These are phyloP conservation scores for Esox niger DNA, from an alignment of 2,113 vertebrate genomes.

Conservation along the genomic window DNA sequence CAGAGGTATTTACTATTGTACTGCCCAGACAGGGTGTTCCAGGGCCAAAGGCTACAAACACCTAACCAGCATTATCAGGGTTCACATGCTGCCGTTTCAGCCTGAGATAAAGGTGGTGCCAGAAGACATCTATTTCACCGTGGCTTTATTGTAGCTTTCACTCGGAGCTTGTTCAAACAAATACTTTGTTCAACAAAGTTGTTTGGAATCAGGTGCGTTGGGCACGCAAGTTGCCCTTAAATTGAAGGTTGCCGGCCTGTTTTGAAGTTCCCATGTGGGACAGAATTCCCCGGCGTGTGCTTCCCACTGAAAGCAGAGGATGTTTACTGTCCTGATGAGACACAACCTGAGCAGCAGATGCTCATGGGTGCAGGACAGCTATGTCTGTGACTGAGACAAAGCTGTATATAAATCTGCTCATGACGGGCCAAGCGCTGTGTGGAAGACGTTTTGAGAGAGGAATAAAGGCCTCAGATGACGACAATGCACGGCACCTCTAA, in stretches of 20 bases:
- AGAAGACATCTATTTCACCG: neutral
- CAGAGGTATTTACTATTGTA: no score
- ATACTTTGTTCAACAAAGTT: neutral
- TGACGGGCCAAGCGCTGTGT: slow-evolving; percentile 13
- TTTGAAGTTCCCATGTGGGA: slow-evolving; percentile 32
- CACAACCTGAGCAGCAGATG: neutral
- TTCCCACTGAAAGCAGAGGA: slow-evolving; percentile 15
- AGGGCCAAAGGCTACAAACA: no score
- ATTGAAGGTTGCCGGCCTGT: slow-evolving; percentile 29
- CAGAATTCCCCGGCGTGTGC: slow-evolving; percentile 22
- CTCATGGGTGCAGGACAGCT: neutral
- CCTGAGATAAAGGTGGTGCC: no score
- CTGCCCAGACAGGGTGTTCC: no score
- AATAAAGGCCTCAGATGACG: neutral
- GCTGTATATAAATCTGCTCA: slow-evolving; percentile 7
- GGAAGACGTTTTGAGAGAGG: slow-evolving; percentile 10
- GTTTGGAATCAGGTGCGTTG: slow-evolving; percentile 18
- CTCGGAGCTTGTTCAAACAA: neutral
- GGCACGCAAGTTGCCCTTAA: neutral
- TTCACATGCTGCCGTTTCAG: no score
- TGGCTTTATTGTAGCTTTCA: neutral
- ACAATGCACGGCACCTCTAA: neutral
- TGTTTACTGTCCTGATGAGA: slow-evolving; percentile 19
- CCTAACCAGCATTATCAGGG: no score
- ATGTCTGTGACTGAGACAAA: neutral